Conservation (phyloP, 2,113 vertebrate genomes). For the human (Homo sapiens) region GRCh38 chr6:872501-873000, state of each 20-base stretch:
- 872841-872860: neutral
- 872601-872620: neutral
- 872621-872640: neutral
- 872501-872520: neutral
- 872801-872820: slow-evolving; percentile 20
- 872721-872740: neutral
- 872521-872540: neutral
- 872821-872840: neutral
- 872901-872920: neutral
- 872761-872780: neutral
- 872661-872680: neutral
- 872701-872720: neutral
- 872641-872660: neutral
- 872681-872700: neutral
- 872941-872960: rapidly evolving
- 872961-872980: rapidly evolving
- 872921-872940: neutral
- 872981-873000: neutral
- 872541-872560: neutral
- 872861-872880: neutral
- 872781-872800: neutral
- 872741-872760: rapidly evolving
- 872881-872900: neutral
- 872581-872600: neutral
- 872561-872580: neutral